A percentile compares a stretch with the other conserved stretches of the same genome.
Conservation (phyloP, 23 tunicate species). For the Clavelina lepadiformis region DNA sequence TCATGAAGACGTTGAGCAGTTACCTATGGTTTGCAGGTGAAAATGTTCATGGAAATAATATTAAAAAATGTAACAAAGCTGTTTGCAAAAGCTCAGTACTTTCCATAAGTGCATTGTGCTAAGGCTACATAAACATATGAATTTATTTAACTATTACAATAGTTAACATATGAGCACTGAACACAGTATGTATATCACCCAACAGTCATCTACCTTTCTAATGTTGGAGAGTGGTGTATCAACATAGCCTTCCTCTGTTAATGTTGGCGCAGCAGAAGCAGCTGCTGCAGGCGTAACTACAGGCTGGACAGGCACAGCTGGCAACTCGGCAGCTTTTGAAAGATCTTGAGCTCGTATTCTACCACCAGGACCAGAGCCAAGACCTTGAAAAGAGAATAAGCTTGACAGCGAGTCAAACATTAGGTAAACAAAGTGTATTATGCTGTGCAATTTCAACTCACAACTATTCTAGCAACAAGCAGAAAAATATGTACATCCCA, state of each 20-base stretch:
- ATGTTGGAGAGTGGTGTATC: slow-evolving; percentile 74
- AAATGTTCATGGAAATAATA: too few relatives aligned
- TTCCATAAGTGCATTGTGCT: too few relatives aligned
- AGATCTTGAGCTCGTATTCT: slow-evolving; percentile 80
- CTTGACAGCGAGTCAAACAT: background rate
- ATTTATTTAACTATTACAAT: background rate
- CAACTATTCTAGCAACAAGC: too few relatives aligned
- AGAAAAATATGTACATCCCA: too few relatives aligned
- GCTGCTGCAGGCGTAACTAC: slow-evolving; percentile 12
- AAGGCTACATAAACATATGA: too few relatives aligned
- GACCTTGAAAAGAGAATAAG: slow-evolving; percentile 15
- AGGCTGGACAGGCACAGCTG: slow-evolving; percentile 12
- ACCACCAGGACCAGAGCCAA: slow-evolving; percentile 81
- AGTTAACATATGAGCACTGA: too few relatives aligned
- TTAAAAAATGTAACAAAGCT: too few relatives aligned
- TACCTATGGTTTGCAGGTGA: too few relatives aligned
- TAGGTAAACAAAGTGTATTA: too few relatives aligned
- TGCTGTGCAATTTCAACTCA: too few relatives aligned
- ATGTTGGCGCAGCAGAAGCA: slow-evolving; percentile 2
- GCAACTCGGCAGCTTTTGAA: slow-evolving; percentile 34
- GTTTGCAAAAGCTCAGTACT: too few relatives aligned
- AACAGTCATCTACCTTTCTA: slow-evolving; percentile 47
- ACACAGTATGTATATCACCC: background rate
- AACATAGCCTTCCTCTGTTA: slow-evolving; percentile 42
- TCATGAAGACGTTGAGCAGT: slow-evolving; percentile 78